Evolutionary conservation across 2,797 vertebrate species (phyloP), one percentile per base, ranked within the genome.

Genomic region (Hipposideros larvatus): DNA sequence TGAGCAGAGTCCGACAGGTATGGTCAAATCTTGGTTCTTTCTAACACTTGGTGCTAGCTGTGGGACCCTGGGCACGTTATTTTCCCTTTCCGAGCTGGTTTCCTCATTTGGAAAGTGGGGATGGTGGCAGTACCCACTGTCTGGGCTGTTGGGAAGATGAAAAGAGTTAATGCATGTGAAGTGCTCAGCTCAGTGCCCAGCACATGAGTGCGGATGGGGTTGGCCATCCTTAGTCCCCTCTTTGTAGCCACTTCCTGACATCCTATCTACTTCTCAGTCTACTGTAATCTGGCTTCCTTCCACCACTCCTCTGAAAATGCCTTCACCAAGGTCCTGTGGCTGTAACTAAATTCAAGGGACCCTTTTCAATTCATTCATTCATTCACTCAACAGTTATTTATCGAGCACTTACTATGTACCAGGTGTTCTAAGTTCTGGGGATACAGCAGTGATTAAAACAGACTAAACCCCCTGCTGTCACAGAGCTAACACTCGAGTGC

Each of bases 361-460:
- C 24, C 13, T 87, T 94, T 79, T 31, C 31, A 66, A 51, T n/a
- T 71, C 7, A 88, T 18, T 83, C 53, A 61, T 57, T 94, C 16
- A 55, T 19, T 55, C 48, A 65, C 31, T 66, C 5, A 34, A 61
- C 26, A 90, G 70, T 48, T 91, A 90, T 83, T 93, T 85, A 94
- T 2, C 59, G 53, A 95, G 55, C 13, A 41, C 21, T 91, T 92
- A 79, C 59, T 55, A 28, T 87, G 53, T 89, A 71, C 65, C 26
- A 68, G 94, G 86, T 87, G 71, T 73, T 82, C 19, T 68, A 92
- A 14, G 74, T 89, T 66, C 43, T 63, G 21, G 16, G n/a, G 68
- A 59, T 77, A 88, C 41, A 61, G 37, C 8, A 24, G 61, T 74
- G 71, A 87, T 79, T 43, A 80, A 97, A 91, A 85, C 66, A 75